Conservation (phyloP, 2,113 vertebrate species). For the Nicator chloris region DNA sequence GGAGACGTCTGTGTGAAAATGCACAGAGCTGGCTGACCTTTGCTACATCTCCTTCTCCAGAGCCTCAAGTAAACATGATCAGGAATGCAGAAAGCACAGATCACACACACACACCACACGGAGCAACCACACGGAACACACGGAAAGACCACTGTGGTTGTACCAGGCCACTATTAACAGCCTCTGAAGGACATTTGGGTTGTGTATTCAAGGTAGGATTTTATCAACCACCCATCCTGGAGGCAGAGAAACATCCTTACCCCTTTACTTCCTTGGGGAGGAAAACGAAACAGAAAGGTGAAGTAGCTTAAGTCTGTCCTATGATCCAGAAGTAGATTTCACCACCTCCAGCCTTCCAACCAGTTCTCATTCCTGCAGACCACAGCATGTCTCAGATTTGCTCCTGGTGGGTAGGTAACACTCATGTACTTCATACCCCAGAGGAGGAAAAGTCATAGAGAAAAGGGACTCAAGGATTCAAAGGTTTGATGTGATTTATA, state of each 20-base stretch:
- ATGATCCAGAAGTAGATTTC: not conserved
- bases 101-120: not conserved
- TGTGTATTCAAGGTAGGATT: not conserved
- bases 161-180: not conserved
- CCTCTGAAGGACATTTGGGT: not conserved
- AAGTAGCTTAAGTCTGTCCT: not conserved
- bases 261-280: not conserved
- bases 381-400: not conserved
- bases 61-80: not conserved
- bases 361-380: not conserved
- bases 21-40: not conserved
- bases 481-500: not conserved
- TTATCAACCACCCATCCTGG: not conserved
- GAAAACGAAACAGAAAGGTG: not conserved
- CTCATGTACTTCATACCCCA: not conserved
- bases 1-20: not conserved
- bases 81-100: not conserved
- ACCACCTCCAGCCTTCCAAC: not conserved
- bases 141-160: not conserved
- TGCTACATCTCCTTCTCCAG: not conserved
- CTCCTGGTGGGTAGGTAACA: not conserved
- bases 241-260: not conserved
- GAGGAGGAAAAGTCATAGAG: not conserved
- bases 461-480: conserved; percentile 15
- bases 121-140: not conserved